Percentiles rank a stretch among this genome's conserved stretches.
These are phyloP conservation scores for Luehdorfia chinensis DNA, from an alignment of 1,140 invertebrate species.

Conservation along the genomic window DNA sequence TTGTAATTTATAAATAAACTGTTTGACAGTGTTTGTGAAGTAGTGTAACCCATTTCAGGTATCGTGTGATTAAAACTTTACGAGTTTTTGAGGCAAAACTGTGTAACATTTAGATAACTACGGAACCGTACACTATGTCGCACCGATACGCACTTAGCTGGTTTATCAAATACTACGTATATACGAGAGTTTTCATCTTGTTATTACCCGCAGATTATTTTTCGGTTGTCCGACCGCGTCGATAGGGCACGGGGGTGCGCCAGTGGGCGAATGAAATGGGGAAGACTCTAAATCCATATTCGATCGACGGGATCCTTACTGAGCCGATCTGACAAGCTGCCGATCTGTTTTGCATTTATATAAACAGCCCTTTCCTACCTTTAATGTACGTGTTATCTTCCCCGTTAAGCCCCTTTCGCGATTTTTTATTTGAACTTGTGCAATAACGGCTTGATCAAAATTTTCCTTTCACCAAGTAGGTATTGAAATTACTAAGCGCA, in stretches of 20 bases:
- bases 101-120: no score
- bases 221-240: conserved; percentile 65
- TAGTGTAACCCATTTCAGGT: no score
- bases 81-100: no score
- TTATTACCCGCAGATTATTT: conserved; percentile 51
- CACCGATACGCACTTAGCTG: no score
- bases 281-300: conserved; percentile 74
- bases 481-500: no score
- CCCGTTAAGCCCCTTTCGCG: conserved; percentile 34
- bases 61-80: no score
- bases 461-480: no score
- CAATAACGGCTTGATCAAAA: not conserved
- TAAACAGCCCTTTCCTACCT: conserved; percentile 66
- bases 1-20: no score
- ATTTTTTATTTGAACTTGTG: not conserved
- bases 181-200: conserved; percentile 13
- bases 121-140: no score
- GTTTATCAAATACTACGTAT: conserved; percentile 1
- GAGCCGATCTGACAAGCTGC: conserved; percentile 73
- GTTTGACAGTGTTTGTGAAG: no score
- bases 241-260: conserved; percentile 53
- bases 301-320: conserved; percentile 67
- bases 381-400: conserved; percentile 48
- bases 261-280: conserved; percentile 46
- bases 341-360: conserved; percentile 77